Base-by-base conservation (phyloP, 2,888 invertebrate genomes). In the Polylopha cassiicola region DNA sequence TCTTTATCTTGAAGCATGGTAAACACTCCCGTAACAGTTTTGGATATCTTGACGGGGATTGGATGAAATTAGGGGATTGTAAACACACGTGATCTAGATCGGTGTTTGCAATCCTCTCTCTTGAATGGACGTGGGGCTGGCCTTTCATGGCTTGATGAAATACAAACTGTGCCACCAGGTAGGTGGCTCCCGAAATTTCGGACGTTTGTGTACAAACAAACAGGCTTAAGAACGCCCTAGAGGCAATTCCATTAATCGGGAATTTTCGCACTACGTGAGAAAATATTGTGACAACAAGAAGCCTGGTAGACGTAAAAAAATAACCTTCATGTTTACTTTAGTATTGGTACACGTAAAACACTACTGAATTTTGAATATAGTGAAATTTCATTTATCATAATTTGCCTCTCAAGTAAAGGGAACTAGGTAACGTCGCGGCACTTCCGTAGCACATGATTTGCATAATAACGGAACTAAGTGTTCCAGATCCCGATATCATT, bases 91-190 rank as follows among this genome's bases (percentile, higher is more conserved):
- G 67, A 68, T 67, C 67, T 61, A 51, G 50, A 49, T 48, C 59
- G 53, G 58, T 73, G 74, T 77, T 72, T 75, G 63, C 61, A 39
- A 60, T 61, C 47, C 60, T 61, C 65, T 37, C 51, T 61, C 62
- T 65, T 74, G 67, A 74, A 74, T 73, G 61, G 66, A 50, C 53
- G 47, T 53, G 51, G 50, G 55, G 48, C 42, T 26, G 54, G 61
- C 64, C 71, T 73, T 77, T 78, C 73, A 76, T 60, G 51, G 55
- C 66, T 69, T 74, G 78, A 84, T 81, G 82, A 71, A 81, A 80
- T 69, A 78, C 76, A 82, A 82, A 82, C 80, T 80, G 65, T 78
- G 81, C 75, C 80, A 77, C 63, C 60, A 51, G 70, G 61, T 53
- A 63, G 33, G 39, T 33, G 23, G 23, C 64, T 63, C 65, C 75